Conservation (phyloP, 2,113 vertebrate genomes). For the Ammodytes marinus region DNA sequence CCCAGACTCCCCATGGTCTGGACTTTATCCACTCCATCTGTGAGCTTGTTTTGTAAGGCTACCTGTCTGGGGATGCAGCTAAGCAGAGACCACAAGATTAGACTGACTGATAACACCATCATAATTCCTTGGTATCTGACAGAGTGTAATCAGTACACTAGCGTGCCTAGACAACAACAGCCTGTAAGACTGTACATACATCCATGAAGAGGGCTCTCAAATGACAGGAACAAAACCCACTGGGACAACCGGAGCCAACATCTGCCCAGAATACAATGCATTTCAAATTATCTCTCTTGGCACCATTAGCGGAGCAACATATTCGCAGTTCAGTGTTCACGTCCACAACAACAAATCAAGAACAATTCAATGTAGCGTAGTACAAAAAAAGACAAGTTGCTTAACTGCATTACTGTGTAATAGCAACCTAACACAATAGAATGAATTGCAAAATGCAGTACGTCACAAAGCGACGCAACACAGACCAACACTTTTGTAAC, state of each 20-base stretch:
- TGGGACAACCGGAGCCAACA: conserved; percentile 8
- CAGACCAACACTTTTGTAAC: conserved; percentile 26
- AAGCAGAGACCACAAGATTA: conserved; percentile 66
- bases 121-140: conserved; percentile 71
- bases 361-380: not conserved
- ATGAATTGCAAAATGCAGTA: conserved; percentile 34
- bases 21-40: conserved; percentile 73
- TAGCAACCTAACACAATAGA: not conserved
- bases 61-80: conserved; percentile 64
- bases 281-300: not conserved
- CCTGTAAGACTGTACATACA: conserved; percentile 10
- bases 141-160: conserved; percentile 32
- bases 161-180: conserved; percentile 44
- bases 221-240: not conserved
- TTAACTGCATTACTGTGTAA: conserved; percentile 14
- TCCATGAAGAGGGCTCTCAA: conserved; percentile 17
- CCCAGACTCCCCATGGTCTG: conserved; percentile 52
- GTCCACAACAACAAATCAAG: not conserved
- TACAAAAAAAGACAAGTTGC: not conserved
- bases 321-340: not conserved
- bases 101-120: conserved; percentile 62
- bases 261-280: not conserved
- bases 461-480: conserved; percentile 21
- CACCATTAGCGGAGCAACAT: not conserved
- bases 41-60: conserved; percentile 45